Evolutionary conservation across 1,140 invertebrate species (phyloP), one percentile per base, ranked within the genome.

Genomic region (Ceratina calcarata): DNA sequence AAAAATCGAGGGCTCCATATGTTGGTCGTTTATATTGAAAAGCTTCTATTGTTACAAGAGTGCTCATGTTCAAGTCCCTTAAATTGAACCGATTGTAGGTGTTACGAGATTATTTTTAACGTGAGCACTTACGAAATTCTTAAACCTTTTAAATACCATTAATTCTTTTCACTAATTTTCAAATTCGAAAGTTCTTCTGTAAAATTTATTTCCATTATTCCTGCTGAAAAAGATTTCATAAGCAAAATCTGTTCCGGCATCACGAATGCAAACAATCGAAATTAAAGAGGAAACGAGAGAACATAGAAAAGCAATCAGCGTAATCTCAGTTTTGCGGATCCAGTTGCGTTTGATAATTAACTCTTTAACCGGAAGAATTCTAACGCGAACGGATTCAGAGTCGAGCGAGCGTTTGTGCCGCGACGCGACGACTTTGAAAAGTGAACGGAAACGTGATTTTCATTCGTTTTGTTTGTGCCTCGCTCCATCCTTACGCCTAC

Each of bases 391-490:
- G 24, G 37, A 58, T 62, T 51, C 37, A 45, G 37, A 68, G 60
- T 49, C 68, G 51, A 7, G 37, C 37, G 22, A 37, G 24, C 20
- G 51, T n/a, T 7, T 49, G 15, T 55, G 24, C 24, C 61, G 76
- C 53, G 45, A 53, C 68, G 76, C 71, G 78, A 74, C 70, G 78
- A 74, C 71, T 74, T 58, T 51, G 78, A 79, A 73, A 79, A 79
- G 78, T 79, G 70, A 79, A 79, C 78, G 78, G 78, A 79, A 79
- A 79, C 70, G 62, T 79, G 70, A 79, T 78, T 78, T 73, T 78
- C 81, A 75, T 49, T 80, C 70, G 69, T 62, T 67, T 69, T 37
- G 55, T 70, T 69, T 57, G 55, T 70, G 64, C 71, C 60, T 64
- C 65, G 65, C 58, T 57, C 78, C 78, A 60, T 79, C 37, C 70